Base-by-base conservation (phyloP, 2,113 vertebrate species). In the Procavia capensis region DNA sequence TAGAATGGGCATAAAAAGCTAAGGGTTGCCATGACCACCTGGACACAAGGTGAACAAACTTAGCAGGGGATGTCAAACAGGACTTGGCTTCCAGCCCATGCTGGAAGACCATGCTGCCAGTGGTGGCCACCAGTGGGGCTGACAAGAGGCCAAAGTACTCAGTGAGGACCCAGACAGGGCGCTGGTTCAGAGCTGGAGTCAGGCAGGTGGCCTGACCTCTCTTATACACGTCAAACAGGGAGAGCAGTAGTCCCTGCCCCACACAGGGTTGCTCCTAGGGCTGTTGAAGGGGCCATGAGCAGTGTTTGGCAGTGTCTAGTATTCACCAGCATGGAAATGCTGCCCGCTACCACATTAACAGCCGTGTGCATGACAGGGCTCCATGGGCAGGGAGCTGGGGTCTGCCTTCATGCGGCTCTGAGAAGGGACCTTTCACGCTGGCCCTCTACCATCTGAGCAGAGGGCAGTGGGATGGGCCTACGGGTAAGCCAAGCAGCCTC, bases 111-210 rank as follows among this genome's bases (percentile, higher is more conserved):
- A 9, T 6, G 61, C 25, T 27, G 82, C 61, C 29, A 2, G 25
- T 13, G 7, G 13, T 7, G 17, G 76, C 59, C 24, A 45, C 24
- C 41, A 9, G 6, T 6, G 39, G 34, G 24, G 14, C 16, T 8
- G 41, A n/a, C 41, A 3, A 6, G 34, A 14, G 27, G 36, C 27
- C 24, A 20, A 13, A n/a, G 34, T 6, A 10, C 64, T 47, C 11
- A 1, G 25, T 1, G 57, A 80, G 64, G 79, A 16, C 39, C n/a
- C 1, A 27, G 34, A 34, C 11, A 0, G 5, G 2, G 9, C 20
- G 54, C n/a, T 3, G 39, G 63, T 31, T 6, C 14, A 22, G 36
- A 34, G 47, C 9, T 19, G 27, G 36, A 29, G 74, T 29, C 25
- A 13, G 25, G 41, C 25, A 76, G 20, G 41, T 29, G 64, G 43